Conservation (phyloP, 2,113 vertebrate species). For the Alexandromys fortis region DNA sequence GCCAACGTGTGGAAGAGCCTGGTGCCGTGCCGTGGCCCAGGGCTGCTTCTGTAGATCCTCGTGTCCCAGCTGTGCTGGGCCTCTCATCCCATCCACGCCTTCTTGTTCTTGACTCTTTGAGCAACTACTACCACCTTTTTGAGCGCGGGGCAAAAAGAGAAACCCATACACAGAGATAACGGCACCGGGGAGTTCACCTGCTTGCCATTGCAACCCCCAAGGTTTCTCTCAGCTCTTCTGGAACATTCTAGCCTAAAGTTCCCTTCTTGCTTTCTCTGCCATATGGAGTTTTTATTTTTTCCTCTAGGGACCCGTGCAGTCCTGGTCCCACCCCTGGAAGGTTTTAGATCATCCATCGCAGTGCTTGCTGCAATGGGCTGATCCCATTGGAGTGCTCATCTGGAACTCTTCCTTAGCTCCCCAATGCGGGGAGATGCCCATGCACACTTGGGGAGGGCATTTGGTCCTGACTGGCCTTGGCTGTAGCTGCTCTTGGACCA, state of each 20-base stretch:
- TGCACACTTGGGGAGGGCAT: neutral
- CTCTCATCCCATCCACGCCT: rapidly evolving
- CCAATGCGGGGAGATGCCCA: neutral
- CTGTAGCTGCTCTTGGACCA: rapidly evolving
- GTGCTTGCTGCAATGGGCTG: too few species aligned
- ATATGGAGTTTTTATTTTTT: neutral
- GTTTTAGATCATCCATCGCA: rapidly evolving
- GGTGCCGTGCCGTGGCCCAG: rapidly evolving
- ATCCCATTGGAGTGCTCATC: neutral
- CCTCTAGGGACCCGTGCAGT: neutral
- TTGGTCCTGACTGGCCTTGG: rapidly evolving
- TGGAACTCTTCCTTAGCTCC: too few species aligned
- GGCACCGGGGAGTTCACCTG: too few species aligned
- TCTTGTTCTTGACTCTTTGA: neutral
- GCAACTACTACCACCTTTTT: rapidly evolving
- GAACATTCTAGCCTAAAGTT: neutral
- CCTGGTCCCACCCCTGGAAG: rapidly evolving
- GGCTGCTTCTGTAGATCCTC: too few species aligned
- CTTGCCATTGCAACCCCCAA: neutral
- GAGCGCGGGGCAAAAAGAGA: neutral
- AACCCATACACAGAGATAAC: neutral
- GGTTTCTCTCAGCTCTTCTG: neutral
- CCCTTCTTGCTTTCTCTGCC: too few species aligned
- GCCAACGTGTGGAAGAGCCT: rapidly evolving
- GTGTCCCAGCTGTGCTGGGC: neutral